Evolutionary conservation across 2,113 vertebrate genomes (phyloP).

Genomic region (Lophotis ruficrista): DNA sequence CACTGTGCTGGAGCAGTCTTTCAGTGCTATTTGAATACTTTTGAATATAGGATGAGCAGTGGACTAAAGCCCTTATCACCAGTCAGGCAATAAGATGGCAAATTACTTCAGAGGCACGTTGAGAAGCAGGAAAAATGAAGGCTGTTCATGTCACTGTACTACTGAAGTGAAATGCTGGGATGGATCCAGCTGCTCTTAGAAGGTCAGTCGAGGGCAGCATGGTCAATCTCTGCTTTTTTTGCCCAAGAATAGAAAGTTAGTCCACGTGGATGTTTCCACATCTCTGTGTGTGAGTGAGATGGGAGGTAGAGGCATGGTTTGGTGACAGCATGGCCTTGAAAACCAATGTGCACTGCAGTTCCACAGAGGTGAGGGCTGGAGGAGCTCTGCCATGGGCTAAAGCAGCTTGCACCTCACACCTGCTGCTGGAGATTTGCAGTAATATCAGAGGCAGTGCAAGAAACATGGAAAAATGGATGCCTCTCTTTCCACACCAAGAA

Average conservation of each 20-base stretch:
- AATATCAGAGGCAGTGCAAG: not conserved
- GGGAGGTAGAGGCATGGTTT: not conserved
- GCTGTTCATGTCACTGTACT: not conserved
- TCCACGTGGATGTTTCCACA: accelerated
- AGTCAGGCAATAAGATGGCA: not conserved
- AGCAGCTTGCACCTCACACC: not conserved
- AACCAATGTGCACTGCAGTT: not conserved
- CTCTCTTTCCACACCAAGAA: not conserved
- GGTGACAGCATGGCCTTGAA: not conserved
- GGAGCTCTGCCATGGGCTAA: not conserved
- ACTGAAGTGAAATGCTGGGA: not conserved
- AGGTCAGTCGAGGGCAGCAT: not conserved
- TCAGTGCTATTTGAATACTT: not conserved
- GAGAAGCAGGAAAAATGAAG: not conserved
- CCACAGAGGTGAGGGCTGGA: not conserved
- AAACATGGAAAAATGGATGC: not conserved
- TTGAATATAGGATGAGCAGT: not conserved
- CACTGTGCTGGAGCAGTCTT: not conserved
- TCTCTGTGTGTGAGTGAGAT: not conserved
- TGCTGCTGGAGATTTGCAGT: not conserved
- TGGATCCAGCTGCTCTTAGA: not conserved
- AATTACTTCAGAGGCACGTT: not conserved
- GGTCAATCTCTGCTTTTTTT: not conserved
- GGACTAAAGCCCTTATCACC: not conserved
- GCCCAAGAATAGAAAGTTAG: not conserved